Conservation (phyloP, 2,113 vertebrate species). For the Chiloscyllium plagiosum region DNA sequence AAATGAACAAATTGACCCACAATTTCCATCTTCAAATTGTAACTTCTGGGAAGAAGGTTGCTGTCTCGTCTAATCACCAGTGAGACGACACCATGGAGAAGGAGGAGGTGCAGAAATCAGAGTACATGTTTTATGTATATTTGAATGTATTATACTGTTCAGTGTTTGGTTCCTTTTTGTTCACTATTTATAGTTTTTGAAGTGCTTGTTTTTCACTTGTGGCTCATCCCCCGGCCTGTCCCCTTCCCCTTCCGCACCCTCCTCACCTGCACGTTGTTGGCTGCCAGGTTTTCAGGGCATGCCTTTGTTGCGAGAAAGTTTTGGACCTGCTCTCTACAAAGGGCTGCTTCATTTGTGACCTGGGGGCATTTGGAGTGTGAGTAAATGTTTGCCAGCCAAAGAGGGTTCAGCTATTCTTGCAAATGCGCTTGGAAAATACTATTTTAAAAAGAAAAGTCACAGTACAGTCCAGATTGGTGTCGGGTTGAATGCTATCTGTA, state of each 20-base stretch:
- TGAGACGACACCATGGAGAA: neutral
- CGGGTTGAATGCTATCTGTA: neutral
- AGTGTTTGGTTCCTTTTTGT: neutral
- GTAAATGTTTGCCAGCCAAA: neutral
- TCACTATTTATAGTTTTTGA: conserved; percentile 1
- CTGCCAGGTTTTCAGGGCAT: neutral
- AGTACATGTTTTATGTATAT: conserved; percentile 1
- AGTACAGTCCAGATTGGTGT: neutral
- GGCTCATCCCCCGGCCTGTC: neutral
- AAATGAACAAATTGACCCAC: neutral
- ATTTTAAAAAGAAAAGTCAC: neutral
- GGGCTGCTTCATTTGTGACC: neutral
- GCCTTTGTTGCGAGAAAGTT: neutral
- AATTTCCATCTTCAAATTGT: neutral
- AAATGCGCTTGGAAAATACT: neutral
- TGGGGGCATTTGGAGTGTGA: neutral
- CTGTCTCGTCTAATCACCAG: neutral
- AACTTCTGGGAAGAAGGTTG: neutral
- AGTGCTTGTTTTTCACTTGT: conserved; percentile 23
- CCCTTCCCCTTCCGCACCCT: neutral
- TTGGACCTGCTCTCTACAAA: too few relatives aligned
- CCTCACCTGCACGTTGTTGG: neutral
- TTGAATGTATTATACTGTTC: conserved; percentile 15
- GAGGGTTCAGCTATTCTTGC: neutral
- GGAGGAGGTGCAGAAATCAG: neutral